Evolutionary conservation across 1,140 invertebrate genomes (phyloP), one percentile per base, ranked within the genome.

Genomic region (Musca vetustissima): DNA sequence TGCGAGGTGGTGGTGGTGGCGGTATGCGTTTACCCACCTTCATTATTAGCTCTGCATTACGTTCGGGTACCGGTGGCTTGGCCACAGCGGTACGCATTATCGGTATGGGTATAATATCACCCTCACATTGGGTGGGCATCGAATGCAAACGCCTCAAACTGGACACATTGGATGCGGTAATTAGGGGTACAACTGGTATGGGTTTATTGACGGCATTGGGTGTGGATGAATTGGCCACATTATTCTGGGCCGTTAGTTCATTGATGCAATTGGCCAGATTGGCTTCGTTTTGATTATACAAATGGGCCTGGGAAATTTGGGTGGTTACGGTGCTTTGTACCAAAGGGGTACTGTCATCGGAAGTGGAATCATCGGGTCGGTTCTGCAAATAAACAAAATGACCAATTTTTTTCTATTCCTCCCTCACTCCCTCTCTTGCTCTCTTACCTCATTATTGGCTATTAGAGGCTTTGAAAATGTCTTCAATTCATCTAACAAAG

Each of bases 401-500:
- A 36, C 0, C 24, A 36, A 7, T 55, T 21, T 15, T 8, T n/a
- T n/a, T n/a, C n/a, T n/a, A 32, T 53, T 17, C 28, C 11, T 57
- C 11, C 6, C 36, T 9, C 4, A 43, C 36, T 28, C 28, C 9
- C 28, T 32, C 28, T 50, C 9, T 14, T 47, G 57, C 25, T 4
- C 1, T 49, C 71, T 74, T 69, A 81, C 79, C 72, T 79, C 79
- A 69, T 69, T 85, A 83, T 64, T 73, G 36, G 73, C 76, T 69
- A 67, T 75, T 71, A 79, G 76, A 11, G 91, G 91, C 73, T 90
- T 88, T 28, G 90, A 89, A 81, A 94, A 94, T 11, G 93, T 94
- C 81, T 95, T 92, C 59, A 95, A 86, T 83, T 96, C 94, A 80
- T 95, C 93, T 93, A 96, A 83, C 90, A 96, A 84, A 89, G 92